phyloP scores from a whole-genome alignment of 2,113 vertebrate genomes.

The Otolemur garnettii region DNA sequence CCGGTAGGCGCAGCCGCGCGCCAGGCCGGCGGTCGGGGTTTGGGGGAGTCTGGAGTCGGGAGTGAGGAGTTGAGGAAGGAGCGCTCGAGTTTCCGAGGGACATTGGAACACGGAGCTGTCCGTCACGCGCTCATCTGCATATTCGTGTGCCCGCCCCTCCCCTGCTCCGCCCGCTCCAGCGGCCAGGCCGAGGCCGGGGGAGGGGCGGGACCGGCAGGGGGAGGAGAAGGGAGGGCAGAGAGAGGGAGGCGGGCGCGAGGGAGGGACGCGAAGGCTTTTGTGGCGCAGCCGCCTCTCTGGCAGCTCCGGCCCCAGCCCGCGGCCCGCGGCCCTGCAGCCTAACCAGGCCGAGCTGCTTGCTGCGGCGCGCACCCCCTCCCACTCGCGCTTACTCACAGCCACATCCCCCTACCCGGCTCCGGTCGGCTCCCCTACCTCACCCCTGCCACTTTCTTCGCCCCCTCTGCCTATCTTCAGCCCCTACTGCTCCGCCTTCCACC shows the following conservation, averaged over 20 bases:
- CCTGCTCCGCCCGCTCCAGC: conserved; percentile 61
- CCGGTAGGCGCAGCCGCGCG: conserved; percentile 91
- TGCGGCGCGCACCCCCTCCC: background rate
- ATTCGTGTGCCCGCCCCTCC: conserved; percentile 91
- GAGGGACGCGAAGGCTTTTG: conserved; percentile 78
- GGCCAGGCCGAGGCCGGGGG: background rate
- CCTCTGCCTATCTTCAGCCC: rapidly evolving
- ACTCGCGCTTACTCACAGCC: background rate
- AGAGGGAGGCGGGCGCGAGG: background rate
- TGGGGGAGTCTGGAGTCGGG: conserved; percentile 89
- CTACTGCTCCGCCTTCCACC: background rate
- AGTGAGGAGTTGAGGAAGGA: conserved; percentile 95
- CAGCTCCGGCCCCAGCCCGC: conserved; percentile 56
- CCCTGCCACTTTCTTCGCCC: background rate
- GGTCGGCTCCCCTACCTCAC: background rate
- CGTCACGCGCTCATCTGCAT: conserved; percentile 97
- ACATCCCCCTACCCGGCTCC: too few species aligned
- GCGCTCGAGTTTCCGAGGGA: conserved; percentile 94
- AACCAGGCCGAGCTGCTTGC: background rate
- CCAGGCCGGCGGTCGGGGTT: conserved; percentile 92
- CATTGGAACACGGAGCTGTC: conserved; percentile 97
- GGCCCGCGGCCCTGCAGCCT: background rate
- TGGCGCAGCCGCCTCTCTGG: conserved; percentile 79
- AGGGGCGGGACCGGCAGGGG: conserved; percentile 43
- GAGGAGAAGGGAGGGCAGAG: conserved; percentile 28